Evolutionary conservation across 1,140 invertebrate species (phyloP).

Genomic region (Drosophila sturtevanti): DNA sequence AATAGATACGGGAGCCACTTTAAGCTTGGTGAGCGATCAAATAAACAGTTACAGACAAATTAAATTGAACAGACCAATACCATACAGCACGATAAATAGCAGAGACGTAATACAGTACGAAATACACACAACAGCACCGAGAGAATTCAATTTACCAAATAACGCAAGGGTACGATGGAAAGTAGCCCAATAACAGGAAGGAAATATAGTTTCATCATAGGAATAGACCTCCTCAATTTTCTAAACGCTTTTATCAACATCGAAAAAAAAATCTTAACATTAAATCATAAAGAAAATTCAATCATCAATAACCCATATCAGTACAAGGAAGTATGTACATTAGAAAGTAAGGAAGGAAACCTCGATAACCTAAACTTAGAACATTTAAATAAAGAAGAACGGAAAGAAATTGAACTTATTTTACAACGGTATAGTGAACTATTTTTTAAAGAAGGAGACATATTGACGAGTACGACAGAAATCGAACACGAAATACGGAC

Average conservation of each 20-base stretch:
- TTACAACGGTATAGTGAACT: background rate
- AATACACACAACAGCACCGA: no score
- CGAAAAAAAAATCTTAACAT: background rate
- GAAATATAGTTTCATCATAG: background rate
- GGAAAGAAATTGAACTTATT: slow-evolving; percentile 3
- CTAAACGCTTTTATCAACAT: slow-evolving; percentile 2
- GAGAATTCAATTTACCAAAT: background rate
- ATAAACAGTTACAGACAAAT: slow-evolving; percentile 1
- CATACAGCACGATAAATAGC: no score
- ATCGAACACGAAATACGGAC: no score
- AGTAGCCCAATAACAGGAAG: slow-evolving; percentile 6
- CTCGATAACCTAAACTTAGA: slow-evolving; percentile 2
- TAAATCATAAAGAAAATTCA: slow-evolving; percentile 13
- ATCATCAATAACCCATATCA: slow-evolving; percentile 3
- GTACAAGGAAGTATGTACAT: slow-evolving; percentile 2
- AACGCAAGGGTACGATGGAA: slow-evolving; percentile 12
- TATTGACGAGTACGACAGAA: no score
- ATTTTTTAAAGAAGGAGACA: background rate
- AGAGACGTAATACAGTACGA: no score
- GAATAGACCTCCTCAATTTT: slow-evolving; percentile 1
- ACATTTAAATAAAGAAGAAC: slow-evolving; percentile 9
- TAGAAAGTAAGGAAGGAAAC: slow-evolving; percentile 11
- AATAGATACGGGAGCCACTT: slow-evolving; percentile 15
- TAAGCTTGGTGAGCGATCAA: slow-evolving; percentile 5
- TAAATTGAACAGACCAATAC: background rate